Percentiles rank a stretch among this genome's conserved stretches.
Conservation (phyloP, 1,140 invertebrate species). For the Bicyclus anynana region DNA sequence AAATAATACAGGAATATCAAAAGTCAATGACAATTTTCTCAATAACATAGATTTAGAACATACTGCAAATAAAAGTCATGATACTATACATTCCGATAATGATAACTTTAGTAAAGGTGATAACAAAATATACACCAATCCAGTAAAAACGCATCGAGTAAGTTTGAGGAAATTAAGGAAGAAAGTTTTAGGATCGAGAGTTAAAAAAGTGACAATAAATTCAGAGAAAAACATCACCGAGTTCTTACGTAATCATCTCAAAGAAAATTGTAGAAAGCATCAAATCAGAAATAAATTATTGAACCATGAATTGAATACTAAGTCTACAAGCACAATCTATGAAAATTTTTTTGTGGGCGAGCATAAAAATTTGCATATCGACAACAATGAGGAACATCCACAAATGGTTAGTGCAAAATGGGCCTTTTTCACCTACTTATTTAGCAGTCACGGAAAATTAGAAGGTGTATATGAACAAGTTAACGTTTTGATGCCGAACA, state of each 20-base stretch:
- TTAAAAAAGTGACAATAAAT: background rate
- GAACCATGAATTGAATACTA: background rate
- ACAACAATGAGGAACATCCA: background rate
- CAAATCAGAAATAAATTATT: background rate
- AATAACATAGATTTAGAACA: too few relatives aligned
- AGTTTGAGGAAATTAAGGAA: background rate
- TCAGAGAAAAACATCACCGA: background rate
- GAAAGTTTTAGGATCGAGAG: background rate
- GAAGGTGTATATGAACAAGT: too few relatives aligned
- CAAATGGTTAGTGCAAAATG: background rate
- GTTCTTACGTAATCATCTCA: background rate
- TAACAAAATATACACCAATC: background rate
- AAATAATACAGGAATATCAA: too few relatives aligned
- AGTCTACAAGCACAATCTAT: background rate
- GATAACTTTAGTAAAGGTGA: background rate
- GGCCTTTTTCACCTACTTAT: background rate
- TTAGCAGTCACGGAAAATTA: too few relatives aligned
- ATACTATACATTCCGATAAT: background rate
- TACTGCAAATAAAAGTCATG: background rate
- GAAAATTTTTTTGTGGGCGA: background rate
- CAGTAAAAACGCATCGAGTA: background rate
- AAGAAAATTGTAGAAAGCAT: background rate
- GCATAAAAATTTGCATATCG: background rate
- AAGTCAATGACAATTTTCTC: too few relatives aligned
- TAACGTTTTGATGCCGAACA: too few relatives aligned